A percentile compares a stretch with the other conserved stretches of the same genome.
phyloP scores from a whole-genome alignment of 1,140 invertebrate species.

The Drosophila triauraria region DNA sequence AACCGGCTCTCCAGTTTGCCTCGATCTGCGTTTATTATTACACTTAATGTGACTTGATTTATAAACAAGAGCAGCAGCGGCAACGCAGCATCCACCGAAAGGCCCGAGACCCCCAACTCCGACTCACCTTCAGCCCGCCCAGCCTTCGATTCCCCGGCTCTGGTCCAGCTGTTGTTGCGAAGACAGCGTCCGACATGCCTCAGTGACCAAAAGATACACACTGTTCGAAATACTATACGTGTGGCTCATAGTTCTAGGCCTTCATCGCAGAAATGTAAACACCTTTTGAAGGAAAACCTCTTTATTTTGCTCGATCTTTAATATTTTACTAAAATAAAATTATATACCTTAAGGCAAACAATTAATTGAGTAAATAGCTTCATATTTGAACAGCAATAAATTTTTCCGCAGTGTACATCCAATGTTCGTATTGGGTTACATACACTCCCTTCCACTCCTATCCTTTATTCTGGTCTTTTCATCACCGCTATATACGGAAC shows the following conservation, averaged over 20 bases:
- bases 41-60: constrained; percentile 83
- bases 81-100: constrained; percentile 39
- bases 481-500: constrained; percentile 33
- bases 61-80: constrained; percentile 69
- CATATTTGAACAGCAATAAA: no score
- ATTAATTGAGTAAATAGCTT: background rate
- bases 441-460: background rate
- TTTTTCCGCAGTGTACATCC: background rate
- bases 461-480: constrained; percentile 16
- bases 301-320: no score
- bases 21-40: constrained; percentile 77
- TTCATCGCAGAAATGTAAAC: background rate
- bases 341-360: background rate
- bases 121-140: constrained; percentile 18
- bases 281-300: no score
- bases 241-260: background rate
- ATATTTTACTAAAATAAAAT: no score
- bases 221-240: background rate
- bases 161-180: constrained; percentile 37
- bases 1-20: constrained; percentile 49
- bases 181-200: constrained; percentile 47
- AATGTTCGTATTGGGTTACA: constrained; percentile 64
- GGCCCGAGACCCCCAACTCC: constrained; percentile 19
- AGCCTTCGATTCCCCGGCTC: constrained; percentile 8
- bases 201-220: constrained; percentile 46